Base-by-base conservation (phyloP, 2,888 invertebrate genomes). In the Dasypolia templi region DNA sequence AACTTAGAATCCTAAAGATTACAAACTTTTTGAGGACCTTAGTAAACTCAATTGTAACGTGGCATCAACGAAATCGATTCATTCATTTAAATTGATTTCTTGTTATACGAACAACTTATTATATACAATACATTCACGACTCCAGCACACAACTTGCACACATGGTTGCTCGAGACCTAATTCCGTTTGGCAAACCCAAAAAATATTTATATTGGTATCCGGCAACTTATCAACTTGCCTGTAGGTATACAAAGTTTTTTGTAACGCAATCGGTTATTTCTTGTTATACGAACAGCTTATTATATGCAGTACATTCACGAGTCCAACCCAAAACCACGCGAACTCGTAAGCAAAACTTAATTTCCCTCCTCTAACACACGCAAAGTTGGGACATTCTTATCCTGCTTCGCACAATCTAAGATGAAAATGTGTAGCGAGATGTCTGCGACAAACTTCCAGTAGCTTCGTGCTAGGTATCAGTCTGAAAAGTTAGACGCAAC, bases 401-500 rank as follows among this genome's bases (percentile, higher is more conserved):
- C 73, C 66, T 73, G 56, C 66, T 49, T 69, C 32, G 59, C 32
- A 56, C 46, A 55, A 75, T 84, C 84, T 75, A 59, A 58, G 77
- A 79, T 74, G 66, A 64, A 64, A 82, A 67, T 46, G 66, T 64
- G 42, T 66, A 63, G 72, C 58, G 49, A 72, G 56, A 55, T 42
- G 44, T 82, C 59, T 76, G 22, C 14, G 14, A 51, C 66, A 61
- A 83, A 83, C 69, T 80, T 80, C 9, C n/a, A 70, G 59, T 49
- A 58, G 75, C 44, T 68, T 53, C 9, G 51, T 42, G 49, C 58
- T 75, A 59, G 62, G 75, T 82, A 71, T 64, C 66, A 53, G 81
- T 75, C 86, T 86, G 72, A 68, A 75, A 86, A 86, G 75, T 86
- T 85, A 65, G 70, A 71, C 58, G 55, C 14, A 58, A 72, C 70